phyloP scores from a whole-genome alignment of 2,113 vertebrate genomes.

The Fulica atra region DNA sequence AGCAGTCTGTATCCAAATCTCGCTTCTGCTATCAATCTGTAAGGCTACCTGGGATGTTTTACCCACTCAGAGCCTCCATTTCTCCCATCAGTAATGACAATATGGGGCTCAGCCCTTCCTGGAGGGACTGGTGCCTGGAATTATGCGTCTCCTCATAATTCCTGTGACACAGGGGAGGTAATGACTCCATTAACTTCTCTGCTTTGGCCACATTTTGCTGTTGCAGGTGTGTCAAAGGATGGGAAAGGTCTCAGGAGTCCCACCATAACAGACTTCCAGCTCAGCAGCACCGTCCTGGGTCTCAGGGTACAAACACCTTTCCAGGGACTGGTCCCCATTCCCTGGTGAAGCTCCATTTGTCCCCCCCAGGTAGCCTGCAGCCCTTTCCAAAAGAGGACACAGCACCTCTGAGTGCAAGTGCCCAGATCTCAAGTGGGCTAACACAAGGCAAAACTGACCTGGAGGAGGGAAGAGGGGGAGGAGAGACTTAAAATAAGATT shows the following conservation, averaged over 20 bases:
- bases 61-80: not conserved
- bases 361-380: not conserved
- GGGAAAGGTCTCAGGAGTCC: not conserved
- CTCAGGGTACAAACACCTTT: not conserved
- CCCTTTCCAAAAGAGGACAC: not conserved
- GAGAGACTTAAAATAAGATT: not conserved
- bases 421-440: not conserved
- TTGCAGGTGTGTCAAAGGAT: too few relatives aligned
- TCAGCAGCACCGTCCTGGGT: not conserved
- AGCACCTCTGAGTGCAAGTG: not conserved
- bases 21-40: not conserved
- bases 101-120: not conserved
- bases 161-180: not conserved
- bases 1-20: not conserved
- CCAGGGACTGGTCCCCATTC: accelerated
- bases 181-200: not conserved
- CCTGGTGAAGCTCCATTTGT: not conserved
- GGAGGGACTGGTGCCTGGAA: not conserved
- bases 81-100: not conserved
- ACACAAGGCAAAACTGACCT: not conserved
- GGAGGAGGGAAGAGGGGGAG: not conserved
- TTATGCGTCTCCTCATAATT: not conserved
- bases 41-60: not conserved
- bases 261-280: not conserved
- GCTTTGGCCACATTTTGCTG: not conserved